Evolutionary conservation across 2,888 invertebrate species (phyloP).

Genomic region (Cheilosia soror): DNA sequence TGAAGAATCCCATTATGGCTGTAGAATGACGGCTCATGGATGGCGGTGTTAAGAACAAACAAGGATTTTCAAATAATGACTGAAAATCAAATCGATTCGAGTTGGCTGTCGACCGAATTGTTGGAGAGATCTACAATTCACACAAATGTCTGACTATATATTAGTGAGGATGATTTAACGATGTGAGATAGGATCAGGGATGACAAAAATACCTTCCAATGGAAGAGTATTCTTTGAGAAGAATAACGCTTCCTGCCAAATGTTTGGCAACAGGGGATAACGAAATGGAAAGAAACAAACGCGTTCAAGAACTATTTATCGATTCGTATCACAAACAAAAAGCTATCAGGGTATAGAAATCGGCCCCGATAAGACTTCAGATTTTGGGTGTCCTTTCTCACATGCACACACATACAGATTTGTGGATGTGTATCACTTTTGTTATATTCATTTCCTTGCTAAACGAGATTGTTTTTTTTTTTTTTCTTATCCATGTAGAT

Average conservation of each 20-base stretch:
- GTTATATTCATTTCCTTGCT: slow-evolving; percentile 68
- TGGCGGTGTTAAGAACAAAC: not conserved
- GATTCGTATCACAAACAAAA: slow-evolving; percentile 60
- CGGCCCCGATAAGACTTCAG: slow-evolving; percentile 43
- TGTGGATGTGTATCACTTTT: slow-evolving; percentile 42
- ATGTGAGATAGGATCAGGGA: slow-evolving; percentile 16
- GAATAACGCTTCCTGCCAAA: not conserved
- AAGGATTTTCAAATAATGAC: slow-evolving; percentile 37
- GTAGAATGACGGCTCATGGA: slow-evolving; percentile 40
- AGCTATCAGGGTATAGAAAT: slow-evolving; percentile 7
- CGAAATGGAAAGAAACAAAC: slow-evolving; percentile 16
- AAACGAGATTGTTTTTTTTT: slow-evolving; percentile 45
- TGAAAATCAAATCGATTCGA: slow-evolving; percentile 65
- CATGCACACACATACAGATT: slow-evolving; percentile 5
- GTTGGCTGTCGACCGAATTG: slow-evolving; percentile 34
- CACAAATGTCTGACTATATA: not conserved
- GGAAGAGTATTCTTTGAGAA: not conserved
- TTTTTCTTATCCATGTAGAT: not conserved
- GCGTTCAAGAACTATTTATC: slow-evolving; percentile 64
- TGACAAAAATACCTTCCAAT: slow-evolving; percentile 2
- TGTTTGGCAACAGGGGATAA: not conserved
- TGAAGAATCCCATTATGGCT: slow-evolving; percentile 68
- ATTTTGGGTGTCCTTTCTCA: slow-evolving; percentile 35
- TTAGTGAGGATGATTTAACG: slow-evolving; percentile 33
- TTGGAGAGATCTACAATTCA: not conserved